Conservation (phyloP, 2,888 invertebrate species). For the Drosophila macrothrix region DNA sequence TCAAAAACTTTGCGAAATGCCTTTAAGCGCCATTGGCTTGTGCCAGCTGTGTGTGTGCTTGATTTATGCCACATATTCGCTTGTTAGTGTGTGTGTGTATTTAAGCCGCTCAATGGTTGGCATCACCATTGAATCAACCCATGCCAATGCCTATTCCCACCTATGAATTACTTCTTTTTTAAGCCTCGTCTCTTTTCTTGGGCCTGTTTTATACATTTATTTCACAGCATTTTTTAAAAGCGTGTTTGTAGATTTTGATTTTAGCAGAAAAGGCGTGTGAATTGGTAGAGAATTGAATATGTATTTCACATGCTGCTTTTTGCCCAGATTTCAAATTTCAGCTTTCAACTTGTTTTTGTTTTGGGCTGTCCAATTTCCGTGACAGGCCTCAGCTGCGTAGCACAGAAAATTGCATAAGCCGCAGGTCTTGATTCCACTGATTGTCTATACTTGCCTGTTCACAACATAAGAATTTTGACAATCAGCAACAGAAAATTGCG, state of each 20-base stretch:
- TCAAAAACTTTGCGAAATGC: constrained; percentile 76
- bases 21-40: constrained; percentile 73
- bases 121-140: constrained; percentile 70
- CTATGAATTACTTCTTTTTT: constrained; percentile 71
- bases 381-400: constrained; percentile 39
- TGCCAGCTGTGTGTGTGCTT: constrained; percentile 42
- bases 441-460: constrained; percentile 8
- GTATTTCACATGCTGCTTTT: constrained; percentile 52
- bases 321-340: constrained; percentile 56
- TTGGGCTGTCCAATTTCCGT: constrained; percentile 61
- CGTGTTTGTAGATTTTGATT: constrained; percentile 34
- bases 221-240: constrained; percentile 64
- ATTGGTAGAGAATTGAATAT: constrained; percentile 64
- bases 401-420: constrained; percentile 30
- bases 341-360: constrained; percentile 69
- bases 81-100: constrained; percentile 33
- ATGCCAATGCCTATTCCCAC: constrained; percentile 50
- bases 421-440: constrained; percentile 39
- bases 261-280: constrained; percentile 55
- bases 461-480: constrained; percentile 14
- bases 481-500: constrained; percentile 7
- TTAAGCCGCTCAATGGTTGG: constrained; percentile 74
- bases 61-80: constrained; percentile 71
- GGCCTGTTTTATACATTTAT: constrained; percentile 63
- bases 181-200: constrained; percentile 53